phyloP scores from a whole-genome alignment of 2,888 invertebrate genomes.

The Mesorhabditis belari region DNA sequence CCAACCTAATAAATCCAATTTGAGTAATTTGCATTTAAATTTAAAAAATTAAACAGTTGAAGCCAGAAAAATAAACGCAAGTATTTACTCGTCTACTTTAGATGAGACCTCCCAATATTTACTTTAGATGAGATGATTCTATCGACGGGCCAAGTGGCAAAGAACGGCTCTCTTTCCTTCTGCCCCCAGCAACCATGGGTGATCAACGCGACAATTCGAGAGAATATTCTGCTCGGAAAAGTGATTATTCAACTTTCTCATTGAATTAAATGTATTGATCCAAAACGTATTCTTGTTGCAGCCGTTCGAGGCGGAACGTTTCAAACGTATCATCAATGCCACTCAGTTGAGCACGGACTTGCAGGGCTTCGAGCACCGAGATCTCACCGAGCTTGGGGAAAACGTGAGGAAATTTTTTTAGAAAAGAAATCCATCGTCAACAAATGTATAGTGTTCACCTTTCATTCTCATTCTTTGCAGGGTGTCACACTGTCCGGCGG shows the following conservation, averaged over 20 bases:
- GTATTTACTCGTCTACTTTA: no score
- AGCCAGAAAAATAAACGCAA: no score
- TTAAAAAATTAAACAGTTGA: no score
- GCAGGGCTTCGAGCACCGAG: constrained; percentile 72
- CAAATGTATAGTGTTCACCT: not conserved
- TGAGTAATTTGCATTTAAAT: no score
- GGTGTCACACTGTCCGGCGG: constrained; percentile 83
- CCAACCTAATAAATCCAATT: no score
- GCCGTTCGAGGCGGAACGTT: no score
- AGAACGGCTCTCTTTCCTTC: constrained; percentile 67
- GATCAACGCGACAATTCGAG: constrained; percentile 83
- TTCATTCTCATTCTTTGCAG: constrained; percentile 10
- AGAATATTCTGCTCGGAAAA: constrained; percentile 86
- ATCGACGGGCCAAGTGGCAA: constrained; percentile 29
- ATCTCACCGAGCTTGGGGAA: constrained; percentile 81
- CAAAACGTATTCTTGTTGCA: no score
- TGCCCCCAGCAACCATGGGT: constrained; percentile 96
- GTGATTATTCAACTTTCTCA: constrained; percentile 65
- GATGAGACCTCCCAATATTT: no score
- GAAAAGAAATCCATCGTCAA: not conserved
- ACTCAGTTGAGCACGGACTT: constrained; percentile 86
- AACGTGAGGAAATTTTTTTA: constrained; percentile 21
- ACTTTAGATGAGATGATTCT: constrained; percentile 62
- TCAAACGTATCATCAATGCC: constrained; percentile 69
- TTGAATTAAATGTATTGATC: not conserved